These are phyloP conservation scores for Neria commutata DNA, from an alignment of 2,888 invertebrate genomes.

Conservation along the genomic window DNA sequence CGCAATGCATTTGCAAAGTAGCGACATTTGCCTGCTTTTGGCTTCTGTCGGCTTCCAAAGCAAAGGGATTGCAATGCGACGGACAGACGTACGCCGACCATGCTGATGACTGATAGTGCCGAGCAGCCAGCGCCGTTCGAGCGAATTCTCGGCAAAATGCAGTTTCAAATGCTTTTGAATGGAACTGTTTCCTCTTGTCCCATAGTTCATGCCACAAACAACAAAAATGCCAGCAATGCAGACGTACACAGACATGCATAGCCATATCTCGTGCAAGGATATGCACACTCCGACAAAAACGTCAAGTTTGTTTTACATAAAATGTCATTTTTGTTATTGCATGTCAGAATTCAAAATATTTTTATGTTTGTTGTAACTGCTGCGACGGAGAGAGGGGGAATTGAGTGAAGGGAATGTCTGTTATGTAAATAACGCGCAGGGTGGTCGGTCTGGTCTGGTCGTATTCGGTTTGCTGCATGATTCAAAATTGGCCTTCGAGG, in stretches of 20 bases:
- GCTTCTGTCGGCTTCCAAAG: background rate
- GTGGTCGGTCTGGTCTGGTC: no score
- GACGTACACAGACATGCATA: constrained; percentile 10
- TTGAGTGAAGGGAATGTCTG: background rate
- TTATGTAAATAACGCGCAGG: background rate
- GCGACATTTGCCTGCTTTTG: background rate
- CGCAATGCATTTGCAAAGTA: background rate
- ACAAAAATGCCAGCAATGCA: constrained; percentile 14
- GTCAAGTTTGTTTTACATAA: constrained; percentile 1
- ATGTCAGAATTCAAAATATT: constrained; percentile 21
- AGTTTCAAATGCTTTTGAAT: background rate
- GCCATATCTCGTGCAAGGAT: no score
- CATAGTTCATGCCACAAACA: no score
- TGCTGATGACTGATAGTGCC: background rate
- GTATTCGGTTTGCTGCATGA: no score
- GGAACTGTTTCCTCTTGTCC: background rate
- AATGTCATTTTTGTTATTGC: constrained; percentile 22
- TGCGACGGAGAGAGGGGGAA: background rate
- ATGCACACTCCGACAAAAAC: no score
- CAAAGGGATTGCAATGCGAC: no score
- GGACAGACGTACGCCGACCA: background rate
- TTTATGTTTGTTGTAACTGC: constrained; percentile 16
- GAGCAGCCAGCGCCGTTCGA: background rate
- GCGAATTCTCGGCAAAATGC: background rate
- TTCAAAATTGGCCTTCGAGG: no score